Evolutionary conservation across 2,888 invertebrate genomes (phyloP).

Genomic region (Mylabris sibirica): DNA sequence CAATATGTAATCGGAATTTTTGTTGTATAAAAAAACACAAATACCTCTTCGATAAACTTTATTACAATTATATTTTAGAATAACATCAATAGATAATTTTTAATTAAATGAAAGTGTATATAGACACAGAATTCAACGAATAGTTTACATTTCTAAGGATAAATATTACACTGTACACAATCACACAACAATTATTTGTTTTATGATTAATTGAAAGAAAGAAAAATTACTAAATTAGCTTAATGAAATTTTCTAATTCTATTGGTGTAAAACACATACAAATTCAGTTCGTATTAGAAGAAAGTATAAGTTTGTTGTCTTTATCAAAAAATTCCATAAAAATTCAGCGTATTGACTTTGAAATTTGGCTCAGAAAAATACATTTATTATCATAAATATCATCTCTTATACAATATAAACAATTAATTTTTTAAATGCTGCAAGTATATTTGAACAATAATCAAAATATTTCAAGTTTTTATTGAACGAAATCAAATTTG

Average conservation of each 20-base stretch:
- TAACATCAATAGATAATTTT: slow-evolving; percentile 40
- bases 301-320: slow-evolving; percentile 7
- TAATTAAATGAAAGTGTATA: slow-evolving; percentile 29
- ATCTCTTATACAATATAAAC: neutral
- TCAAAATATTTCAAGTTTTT: slow-evolving; percentile 10
- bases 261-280: slow-evolving; percentile 20
- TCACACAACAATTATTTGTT: slow-evolving; percentile 16
- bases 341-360: slow-evolving; percentile 38
- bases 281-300: neutral
- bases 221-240: neutral
- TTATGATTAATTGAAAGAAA: slow-evolving; percentile 12
- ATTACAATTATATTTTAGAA: slow-evolving; percentile 34
- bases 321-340: slow-evolving; percentile 32
- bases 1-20: slow-evolving; percentile 52
- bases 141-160: slow-evolving; percentile 19
- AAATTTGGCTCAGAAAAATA: slow-evolving; percentile 45
- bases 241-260: neutral
- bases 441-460: slow-evolving; percentile 21
- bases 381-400: slow-evolving; percentile 28
- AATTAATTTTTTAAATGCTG: too few relatives aligned
- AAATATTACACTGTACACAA: slow-evolving; percentile 30
- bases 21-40: neutral
- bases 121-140: slow-evolving; percentile 31
- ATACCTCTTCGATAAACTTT: slow-evolving; percentile 27
- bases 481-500: neutral